Evolutionary conservation across 2,888 invertebrate genomes (phyloP), one percentile per base, ranked within the genome.

Genomic region (Trypoxylon attenuatum): DNA sequence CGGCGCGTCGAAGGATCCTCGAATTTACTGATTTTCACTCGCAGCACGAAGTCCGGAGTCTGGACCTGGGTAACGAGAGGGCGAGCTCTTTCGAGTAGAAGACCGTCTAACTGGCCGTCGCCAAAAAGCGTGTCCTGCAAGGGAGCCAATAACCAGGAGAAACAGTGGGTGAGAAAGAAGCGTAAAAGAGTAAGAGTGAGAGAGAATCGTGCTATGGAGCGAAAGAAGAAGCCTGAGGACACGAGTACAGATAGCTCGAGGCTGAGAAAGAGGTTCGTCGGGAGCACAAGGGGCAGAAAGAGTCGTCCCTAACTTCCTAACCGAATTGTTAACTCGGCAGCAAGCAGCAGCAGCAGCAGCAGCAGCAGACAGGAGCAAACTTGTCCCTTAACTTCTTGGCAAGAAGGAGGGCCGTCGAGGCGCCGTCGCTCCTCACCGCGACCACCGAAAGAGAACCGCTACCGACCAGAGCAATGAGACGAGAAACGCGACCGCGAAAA

Each of bases 301-400:
- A 64, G 57, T 52, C 57, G 58, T 27, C 68, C 62, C 67, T 73
- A 84, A 84, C 78, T 84, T 82, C 77, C 72, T 82, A 84, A 84
- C 84, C 80, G 79, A 83, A 84, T 84, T 84, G 83, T 83, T 78
- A 82, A 84, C 79, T 83, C 74, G 76, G 58, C 72, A 60, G 67
- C 61, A 69, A 64, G 64, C 50, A 65, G 56, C 62, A 57, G 50
- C 56, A 61, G 64, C 61, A 60, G 68, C 71, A 71, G 43, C 56
- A 61, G 65, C 61, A 58, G 68, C 71, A 72, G 73, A 70, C 73
- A 71, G 75, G 73, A 67, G 73, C 71, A 75, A 82, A 81, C 81
- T 80, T 77, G 74, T 67, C 77, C 72, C 79, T 81, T 81, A 80
- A 81, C 81, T 84, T 80, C 76, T 72, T 70, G 68, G 63, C 69